A percentile compares a stretch with the other conserved stretches of the same genome.
Conservation (phyloP, 2,797 vertebrate species). For the Scolopax rusticola region DNA sequence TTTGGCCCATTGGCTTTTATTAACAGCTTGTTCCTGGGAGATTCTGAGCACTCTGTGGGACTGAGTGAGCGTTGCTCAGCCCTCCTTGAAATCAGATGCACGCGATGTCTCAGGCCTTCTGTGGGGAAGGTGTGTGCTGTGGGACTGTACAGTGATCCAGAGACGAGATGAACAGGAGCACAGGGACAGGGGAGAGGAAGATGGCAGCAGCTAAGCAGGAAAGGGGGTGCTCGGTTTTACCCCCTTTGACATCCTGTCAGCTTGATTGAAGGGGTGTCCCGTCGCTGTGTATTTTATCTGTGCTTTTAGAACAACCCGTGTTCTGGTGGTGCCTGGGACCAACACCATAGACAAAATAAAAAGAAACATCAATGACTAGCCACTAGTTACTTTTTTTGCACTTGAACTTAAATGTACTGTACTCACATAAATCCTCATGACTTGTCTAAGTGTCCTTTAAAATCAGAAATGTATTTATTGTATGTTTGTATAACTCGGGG, state of each 20-base stretch:
- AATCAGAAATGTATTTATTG: constrained; percentile 82
- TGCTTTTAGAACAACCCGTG: constrained; percentile 16
- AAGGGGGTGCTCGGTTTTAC: background rate
- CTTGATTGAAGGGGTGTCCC: background rate
- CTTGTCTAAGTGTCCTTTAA: constrained; percentile 85
- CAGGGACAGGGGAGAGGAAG: background rate
- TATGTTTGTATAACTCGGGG: constrained; percentile 69
- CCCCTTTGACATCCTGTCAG: background rate
- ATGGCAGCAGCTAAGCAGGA: background rate
- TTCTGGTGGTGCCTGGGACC: constrained; percentile 64
- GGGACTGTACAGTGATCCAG: background rate
- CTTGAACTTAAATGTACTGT: constrained; percentile 82
- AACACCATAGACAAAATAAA: constrained; percentile 57
- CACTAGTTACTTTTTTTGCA: constrained; percentile 81
- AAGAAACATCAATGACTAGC: constrained; percentile 58
- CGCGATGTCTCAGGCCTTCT: background rate
- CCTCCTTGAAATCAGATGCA: background rate
- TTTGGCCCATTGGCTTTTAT: background rate
- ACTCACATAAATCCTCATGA: constrained; percentile 79
- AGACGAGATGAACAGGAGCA: background rate
- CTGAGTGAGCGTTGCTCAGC: background rate
- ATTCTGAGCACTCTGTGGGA: background rate
- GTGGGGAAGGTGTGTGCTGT: rapidly evolving
- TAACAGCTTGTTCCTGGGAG: background rate
- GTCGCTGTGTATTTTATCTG: constrained; percentile 19